Evolutionary conservation across 35 echinoderm and acorn worm genomes (phyloP).

Genomic region (Heliocidaris tuberculata): DNA sequence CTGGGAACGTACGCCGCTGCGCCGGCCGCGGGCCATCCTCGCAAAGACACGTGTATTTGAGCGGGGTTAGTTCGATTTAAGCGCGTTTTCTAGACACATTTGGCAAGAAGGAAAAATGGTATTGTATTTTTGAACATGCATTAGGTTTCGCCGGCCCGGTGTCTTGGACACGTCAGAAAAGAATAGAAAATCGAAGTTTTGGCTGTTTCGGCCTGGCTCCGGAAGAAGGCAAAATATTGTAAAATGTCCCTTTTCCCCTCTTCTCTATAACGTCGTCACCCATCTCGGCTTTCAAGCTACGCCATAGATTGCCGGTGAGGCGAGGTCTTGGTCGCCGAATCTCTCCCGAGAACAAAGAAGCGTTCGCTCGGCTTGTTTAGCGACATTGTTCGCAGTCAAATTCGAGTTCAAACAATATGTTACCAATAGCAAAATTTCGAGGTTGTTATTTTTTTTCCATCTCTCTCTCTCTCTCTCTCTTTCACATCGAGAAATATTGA

Average conservation of each 20-base stretch:
- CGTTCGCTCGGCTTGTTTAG: constrained; percentile 32
- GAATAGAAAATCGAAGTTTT: constrained; percentile 50
- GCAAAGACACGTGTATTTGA: constrained; percentile 41
- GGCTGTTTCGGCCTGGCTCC: neutral
- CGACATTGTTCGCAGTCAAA: constrained; percentile 17
- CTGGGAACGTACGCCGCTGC: constrained; percentile 18
- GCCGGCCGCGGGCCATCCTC: constrained; percentile 49
- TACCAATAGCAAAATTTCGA: neutral
- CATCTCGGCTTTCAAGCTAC: neutral
- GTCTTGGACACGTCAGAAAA: constrained; percentile 48
- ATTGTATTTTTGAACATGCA: constrained; percentile 48
- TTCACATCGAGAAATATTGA: neutral
- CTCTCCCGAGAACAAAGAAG: constrained; percentile 34
- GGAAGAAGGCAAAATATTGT: neutral
- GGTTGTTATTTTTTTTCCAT: neutral
- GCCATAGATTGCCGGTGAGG: constrained; percentile 1
- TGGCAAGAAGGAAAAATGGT: constrained; percentile 19
- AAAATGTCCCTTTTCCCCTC: neutral
- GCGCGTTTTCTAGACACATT: constrained; percentile 38
- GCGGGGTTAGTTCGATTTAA: constrained; percentile 41
- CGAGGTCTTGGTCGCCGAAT: constrained; percentile 16
- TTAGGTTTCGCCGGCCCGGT: constrained; percentile 37
- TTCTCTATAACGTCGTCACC: neutral
- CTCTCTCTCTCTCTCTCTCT: neutral
- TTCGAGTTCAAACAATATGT: constrained; percentile 24